Percentiles rank a stretch among this genome's conserved stretches.
These are phyloP conservation scores for Psilopsiagon aurifrons DNA, from an alignment of 2,113 vertebrate genomes.

Conservation along the genomic window DNA sequence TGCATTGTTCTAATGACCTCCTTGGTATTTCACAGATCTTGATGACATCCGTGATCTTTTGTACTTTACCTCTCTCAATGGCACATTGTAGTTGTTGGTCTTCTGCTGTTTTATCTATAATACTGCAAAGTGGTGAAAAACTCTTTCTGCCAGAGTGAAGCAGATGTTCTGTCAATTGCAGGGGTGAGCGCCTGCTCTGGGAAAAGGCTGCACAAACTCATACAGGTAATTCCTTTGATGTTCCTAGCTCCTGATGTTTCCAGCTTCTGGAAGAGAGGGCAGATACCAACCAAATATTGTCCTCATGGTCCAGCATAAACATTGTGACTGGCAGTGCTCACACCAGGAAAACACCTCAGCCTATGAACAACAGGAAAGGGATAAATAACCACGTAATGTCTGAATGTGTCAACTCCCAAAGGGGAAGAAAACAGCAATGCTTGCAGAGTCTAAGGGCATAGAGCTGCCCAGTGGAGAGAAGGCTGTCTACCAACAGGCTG, in stretches of 20 bases:
- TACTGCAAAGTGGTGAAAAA: neutral
- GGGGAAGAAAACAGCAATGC: neutral
- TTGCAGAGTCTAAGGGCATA: neutral
- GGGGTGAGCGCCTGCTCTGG: neutral
- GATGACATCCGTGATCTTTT: neutral
- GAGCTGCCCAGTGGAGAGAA: neutral
- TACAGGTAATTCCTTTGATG: neutral
- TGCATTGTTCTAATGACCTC: neutral
- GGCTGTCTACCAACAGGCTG: neutral
- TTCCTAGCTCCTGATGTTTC: neutral
- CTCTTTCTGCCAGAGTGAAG: neutral
- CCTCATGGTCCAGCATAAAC: neutral
- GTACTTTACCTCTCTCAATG: neutral
- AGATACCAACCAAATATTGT: neutral
- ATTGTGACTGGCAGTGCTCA: neutral
- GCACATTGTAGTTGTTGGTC: neutral
- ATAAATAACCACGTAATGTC: neutral
- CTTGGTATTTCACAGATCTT: neutral
- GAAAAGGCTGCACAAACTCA: neutral
- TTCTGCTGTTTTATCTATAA: neutral
- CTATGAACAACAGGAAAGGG: neutral
- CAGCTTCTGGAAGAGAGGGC: neutral
- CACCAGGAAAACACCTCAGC: neutral
- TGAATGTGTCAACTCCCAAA: neutral
- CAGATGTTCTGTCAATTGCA: neutral